These are phyloP conservation scores for Paedocypris sp. DNA, from an alignment of 2,113 vertebrate species.

Conservation along the genomic window DNA sequence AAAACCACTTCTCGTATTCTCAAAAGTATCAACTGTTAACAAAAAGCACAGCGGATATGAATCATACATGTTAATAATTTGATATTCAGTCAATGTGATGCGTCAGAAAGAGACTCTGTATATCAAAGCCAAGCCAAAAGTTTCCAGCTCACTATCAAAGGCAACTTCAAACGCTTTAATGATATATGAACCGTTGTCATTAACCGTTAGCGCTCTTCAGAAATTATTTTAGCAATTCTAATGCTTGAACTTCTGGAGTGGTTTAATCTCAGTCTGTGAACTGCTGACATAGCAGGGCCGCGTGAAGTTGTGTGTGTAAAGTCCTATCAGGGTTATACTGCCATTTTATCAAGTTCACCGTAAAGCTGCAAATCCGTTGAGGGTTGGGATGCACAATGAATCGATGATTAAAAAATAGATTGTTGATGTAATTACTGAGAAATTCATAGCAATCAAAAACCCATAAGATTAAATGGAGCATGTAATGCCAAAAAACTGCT, in stretches of 20 bases:
- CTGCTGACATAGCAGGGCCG: background rate
- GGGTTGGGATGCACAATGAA: background rate
- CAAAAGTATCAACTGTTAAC: background rate
- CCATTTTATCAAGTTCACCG: background rate
- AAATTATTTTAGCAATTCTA: background rate
- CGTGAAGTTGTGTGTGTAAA: background rate
- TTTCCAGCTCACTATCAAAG: background rate
- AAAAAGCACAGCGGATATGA: too few relatives aligned
- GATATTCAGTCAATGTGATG: background rate
- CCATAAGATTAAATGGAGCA: background rate
- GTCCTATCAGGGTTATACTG: conserved; percentile 9
- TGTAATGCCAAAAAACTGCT: background rate
- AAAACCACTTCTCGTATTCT: background rate
- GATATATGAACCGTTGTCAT: conserved; percentile 3
- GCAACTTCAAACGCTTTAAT: conserved; percentile 4
- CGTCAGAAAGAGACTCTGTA: background rate
- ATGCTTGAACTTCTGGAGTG: background rate
- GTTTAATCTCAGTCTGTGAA: background rate
- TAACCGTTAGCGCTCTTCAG: background rate
- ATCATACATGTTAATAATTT: background rate
- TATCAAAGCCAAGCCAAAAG: background rate
- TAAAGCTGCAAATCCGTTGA: background rate
- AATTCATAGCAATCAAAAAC: background rate
- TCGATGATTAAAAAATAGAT: too few relatives aligned
- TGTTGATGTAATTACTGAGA: background rate